Conservation (phyloP, 2,797 vertebrate genomes). For the Clarias fuscus region DNA sequence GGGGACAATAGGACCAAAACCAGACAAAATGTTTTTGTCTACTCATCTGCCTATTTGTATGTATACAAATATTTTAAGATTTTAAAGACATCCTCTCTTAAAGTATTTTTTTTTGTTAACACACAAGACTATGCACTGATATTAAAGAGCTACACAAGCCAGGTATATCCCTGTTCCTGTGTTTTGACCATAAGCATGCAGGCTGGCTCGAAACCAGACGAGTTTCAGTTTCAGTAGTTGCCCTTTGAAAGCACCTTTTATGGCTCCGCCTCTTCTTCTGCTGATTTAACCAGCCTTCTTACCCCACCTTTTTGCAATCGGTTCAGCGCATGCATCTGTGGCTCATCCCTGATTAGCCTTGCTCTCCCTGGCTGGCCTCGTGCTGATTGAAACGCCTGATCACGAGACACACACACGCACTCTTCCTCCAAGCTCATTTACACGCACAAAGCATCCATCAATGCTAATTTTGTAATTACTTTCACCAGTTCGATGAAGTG, state of each 20-base stretch:
- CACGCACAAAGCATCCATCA: constrained; percentile 18
- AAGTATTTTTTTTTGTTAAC: background rate
- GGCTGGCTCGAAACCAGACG: constrained; percentile 62
- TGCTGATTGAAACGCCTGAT: constrained; percentile 37
- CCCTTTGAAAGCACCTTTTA: constrained; percentile 49
- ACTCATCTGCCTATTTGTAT: background rate
- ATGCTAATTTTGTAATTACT: constrained; percentile 49
- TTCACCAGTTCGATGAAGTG: constrained; percentile 42
- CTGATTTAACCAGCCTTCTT: constrained; percentile 41
- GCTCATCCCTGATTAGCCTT: constrained; percentile 47
- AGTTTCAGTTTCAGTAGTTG: constrained; percentile 66
- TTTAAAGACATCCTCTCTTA: background rate
- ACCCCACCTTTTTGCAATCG: constrained; percentile 37
- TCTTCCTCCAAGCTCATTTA: constrained; percentile 43
- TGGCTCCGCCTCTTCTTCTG: constrained; percentile 35
- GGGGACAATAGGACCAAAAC: background rate
- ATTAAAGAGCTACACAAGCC: background rate
- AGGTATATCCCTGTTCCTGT: background rate
- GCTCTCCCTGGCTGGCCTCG: constrained; percentile 12
- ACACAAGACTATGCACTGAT: background rate
- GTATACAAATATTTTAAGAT: background rate
- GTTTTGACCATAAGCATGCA: constrained; percentile 49
- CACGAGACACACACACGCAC: background rate
- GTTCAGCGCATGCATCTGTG: constrained; percentile 43
- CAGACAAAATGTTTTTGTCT: background rate